Base-by-base conservation (phyloP, 2,113 vertebrate genomes). In the Clarias batrachus region DNA sequence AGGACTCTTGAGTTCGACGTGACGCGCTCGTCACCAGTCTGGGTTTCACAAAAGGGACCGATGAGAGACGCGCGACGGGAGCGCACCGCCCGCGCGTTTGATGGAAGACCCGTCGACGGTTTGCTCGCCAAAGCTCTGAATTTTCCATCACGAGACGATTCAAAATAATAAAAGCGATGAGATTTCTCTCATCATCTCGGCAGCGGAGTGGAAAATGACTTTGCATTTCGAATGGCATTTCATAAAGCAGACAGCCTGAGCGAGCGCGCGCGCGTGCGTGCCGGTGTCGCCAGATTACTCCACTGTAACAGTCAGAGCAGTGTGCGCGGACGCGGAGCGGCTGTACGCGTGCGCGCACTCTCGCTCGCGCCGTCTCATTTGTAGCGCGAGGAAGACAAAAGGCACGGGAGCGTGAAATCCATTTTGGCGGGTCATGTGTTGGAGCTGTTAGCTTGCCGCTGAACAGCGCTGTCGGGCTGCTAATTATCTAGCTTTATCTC, bases 401-500 rank as follows among this genome's bases (percentile, higher is more conserved):
- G 84, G 86, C 86, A 91, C 86, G 88, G 82, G 78, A 86, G 89
- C 88, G 86, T 92, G 88, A 93, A 93, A 92, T 92, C 85, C 66
- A 63, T 68, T 73, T 84, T 81, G 57, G 74, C 74, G 71, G 84
- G 91, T 91, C 91, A 87, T 90, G 91, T 91, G 88, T 90, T 89
- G 89, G 89, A 89, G 90, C 73, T 79, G 77, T 85, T 84, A 87
- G 70, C 88, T 62, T 85, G 85, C 89, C 33, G 79, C 87, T 92
- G 89, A 89, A 86, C 77, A 90, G 89, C 78, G 91, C 89, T 87
- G 92, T 92, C 86, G 90, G 88, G 86, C 68, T 88, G 91, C 89
- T 94, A 95, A 94, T 94, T 93, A 92, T 90, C 88, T 89, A 87
- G 86, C 86, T 92, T 94, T 93, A 93, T 94, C 90, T 92, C 89